Percentiles rank a stretch among this genome's conserved stretches.
These are phyloP conservation scores for Aurelia sp. DNA, from an alignment of 30 jellyfish, hydroid and myxozoan genomes.

Conservation along the genomic window DNA sequence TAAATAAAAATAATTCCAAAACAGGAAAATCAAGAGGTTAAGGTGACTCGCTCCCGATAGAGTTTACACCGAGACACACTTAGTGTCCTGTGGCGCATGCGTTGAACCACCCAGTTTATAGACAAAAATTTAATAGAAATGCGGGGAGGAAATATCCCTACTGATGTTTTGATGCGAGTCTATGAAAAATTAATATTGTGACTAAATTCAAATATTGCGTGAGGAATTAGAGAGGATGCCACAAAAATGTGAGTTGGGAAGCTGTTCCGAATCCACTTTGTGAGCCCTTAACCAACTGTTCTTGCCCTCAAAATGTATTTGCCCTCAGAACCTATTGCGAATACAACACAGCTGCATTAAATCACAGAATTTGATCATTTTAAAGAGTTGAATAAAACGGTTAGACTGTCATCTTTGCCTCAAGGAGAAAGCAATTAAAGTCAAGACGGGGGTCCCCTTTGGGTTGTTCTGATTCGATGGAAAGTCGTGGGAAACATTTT, in stretches of 20 bases:
- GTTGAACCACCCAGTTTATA: neutral
- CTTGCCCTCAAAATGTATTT: slow-evolving; percentile 3
- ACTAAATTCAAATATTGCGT: neutral
- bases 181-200: neutral
- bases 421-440: no score
- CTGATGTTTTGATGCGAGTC: no score
- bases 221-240: neutral
- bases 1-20: no score
- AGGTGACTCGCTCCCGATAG: neutral
- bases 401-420: no score
- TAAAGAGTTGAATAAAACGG: no score
- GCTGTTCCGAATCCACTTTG: slow-evolving; percentile 3
- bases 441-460: no score
- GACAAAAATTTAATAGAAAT: neutral
- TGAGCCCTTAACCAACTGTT: slow-evolving; percentile 1
- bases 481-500: no score
- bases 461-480: no score
- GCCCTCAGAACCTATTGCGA: neutral
- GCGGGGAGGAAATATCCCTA: neutral
- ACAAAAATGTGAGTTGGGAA: neutral
- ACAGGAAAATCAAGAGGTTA: neutral
- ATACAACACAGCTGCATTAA: slow-evolving; percentile 1
- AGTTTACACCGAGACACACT: neutral
- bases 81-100: neutral
- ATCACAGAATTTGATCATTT: neutral